These are phyloP conservation scores for Hafferia zeledoni DNA, from an alignment of 2,797 vertebrate species.

Conservation along the genomic window DNA sequence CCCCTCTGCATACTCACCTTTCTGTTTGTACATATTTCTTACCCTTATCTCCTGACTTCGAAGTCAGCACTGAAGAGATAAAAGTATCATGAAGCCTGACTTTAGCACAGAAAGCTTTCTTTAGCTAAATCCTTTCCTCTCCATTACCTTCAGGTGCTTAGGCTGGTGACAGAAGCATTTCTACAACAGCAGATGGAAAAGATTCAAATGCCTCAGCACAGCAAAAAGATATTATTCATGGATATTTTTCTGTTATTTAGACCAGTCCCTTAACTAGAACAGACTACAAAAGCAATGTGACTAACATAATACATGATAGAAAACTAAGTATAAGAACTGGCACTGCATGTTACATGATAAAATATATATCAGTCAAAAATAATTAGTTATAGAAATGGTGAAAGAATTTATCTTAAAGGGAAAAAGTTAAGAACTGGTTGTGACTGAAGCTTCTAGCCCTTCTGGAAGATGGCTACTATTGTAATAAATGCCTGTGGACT, in stretches of 20 bases:
- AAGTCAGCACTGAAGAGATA: neutral
- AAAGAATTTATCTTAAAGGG: neutral
- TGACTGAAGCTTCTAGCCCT: neutral
- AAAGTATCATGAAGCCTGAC: neutral
- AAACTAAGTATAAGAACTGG: neutral
- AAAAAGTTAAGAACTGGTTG: neutral
- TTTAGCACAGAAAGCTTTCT: neutral
- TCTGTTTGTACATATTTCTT: neutral
- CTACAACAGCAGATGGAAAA: constrained; percentile 14
- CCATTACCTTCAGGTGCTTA: neutral
- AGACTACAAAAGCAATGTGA: neutral
- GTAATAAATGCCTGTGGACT: neutral
- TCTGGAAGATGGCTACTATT: neutral
- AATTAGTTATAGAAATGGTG: neutral
- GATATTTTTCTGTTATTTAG: neutral
- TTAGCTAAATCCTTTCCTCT: neutral
- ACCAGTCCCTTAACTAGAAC: neutral
- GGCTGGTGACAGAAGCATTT: neutral
- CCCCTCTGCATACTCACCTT: neutral
- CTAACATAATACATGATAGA: neutral
- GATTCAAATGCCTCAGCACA: neutral
- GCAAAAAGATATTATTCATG: neutral
- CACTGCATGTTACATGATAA: neutral
- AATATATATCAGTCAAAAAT: neutral
- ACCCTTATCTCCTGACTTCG: neutral